A percentile compares a stretch with the other conserved stretches of the same genome.
Conservation (phyloP, 1,140 invertebrate species). For the Scylla paramamosain region DNA sequence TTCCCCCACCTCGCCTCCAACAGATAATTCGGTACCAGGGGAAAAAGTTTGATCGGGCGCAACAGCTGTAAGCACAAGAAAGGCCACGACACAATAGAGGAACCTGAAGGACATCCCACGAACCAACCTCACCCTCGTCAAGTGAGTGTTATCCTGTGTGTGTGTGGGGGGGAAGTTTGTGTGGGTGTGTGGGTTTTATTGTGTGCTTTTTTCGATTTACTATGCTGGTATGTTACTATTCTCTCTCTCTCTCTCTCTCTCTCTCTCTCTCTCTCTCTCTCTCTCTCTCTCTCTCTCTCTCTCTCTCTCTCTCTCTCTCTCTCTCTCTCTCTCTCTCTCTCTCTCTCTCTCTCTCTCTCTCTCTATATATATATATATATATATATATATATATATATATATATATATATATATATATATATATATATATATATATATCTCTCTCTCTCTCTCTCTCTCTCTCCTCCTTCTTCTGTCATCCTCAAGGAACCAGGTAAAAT, state of each 20-base stretch:
- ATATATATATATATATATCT: too few relatives aligned
- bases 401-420: too few relatives aligned
- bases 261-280: slow-evolving; percentile 52
- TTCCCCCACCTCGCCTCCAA: neutral
- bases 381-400: too few relatives aligned
- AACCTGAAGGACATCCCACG: slow-evolving; percentile 93
- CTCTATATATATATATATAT: too few relatives aligned
- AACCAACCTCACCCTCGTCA: slow-evolving; percentile 92
- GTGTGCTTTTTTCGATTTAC: neutral
- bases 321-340: slow-evolving; percentile 18
- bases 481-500: too few relatives aligned
- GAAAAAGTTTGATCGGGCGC: slow-evolving; percentile 85
- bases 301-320: neutral
- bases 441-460: neutral
- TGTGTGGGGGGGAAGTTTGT: neutral
- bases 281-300: slow-evolving; percentile 31
- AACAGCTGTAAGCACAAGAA: slow-evolving; percentile 82
- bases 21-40: slow-evolving; percentile 90
- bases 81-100: slow-evolving; percentile 89
- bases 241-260: neutral
- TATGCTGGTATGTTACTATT: neutral
- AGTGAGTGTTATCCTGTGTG: slow-evolving; percentile 84
- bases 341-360: too few relatives aligned
- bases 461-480: neutral
- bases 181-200: neutral